Evolutionary conservation across 2,888 invertebrate genomes (phyloP), one percentile per base, ranked within the genome.

Genomic region (Pammene fasciana): DNA sequence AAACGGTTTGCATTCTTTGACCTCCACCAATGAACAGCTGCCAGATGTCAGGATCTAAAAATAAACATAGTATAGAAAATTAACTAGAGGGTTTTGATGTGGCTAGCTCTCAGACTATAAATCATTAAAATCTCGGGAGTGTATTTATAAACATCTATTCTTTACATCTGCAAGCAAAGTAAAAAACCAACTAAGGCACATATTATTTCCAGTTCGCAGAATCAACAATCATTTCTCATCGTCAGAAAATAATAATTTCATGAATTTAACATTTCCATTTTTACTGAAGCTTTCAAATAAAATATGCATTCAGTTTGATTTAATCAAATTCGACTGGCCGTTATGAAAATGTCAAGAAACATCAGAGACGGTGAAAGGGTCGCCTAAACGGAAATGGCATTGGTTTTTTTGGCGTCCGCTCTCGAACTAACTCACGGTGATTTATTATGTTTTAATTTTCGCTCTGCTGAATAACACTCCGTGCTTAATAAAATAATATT

Each of bases 331-430:
- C 61, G 26, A 54, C 61, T 46, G 38, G 45, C 61, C 66, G 52
- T 67, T 68, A 68, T 68, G 57, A 64, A 68, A 64, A 57, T 52
- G 68, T 68, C 56, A 52, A 50, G 57, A 68, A 64, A 50, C 56
- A 68, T 68, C 68, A 50, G 68, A 68, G 11, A 43, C 18, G 26
- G 50, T 13, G 36, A 64, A 57, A 56, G 43, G 43, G 56, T 64
- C 50, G 56, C 34, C 56, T 56, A 13, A 50, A 68, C 16, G 45
- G 45, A 50, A 68, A 50, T 52, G 57, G 48, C 41, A 43, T 48
- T 64, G 62, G 56, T 64, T 57, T 57, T 38, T 62, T 34, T 55
- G 41, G 45, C 50, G 59, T 67, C 52, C 52, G 45, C 34, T 41
- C 46, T 34, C 16, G 50, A 59, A 57, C 57, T 50, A 56, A 48